Evolutionary conservation across 2,888 invertebrate species (phyloP).

Genomic region (Melolontha melolontha): DNA sequence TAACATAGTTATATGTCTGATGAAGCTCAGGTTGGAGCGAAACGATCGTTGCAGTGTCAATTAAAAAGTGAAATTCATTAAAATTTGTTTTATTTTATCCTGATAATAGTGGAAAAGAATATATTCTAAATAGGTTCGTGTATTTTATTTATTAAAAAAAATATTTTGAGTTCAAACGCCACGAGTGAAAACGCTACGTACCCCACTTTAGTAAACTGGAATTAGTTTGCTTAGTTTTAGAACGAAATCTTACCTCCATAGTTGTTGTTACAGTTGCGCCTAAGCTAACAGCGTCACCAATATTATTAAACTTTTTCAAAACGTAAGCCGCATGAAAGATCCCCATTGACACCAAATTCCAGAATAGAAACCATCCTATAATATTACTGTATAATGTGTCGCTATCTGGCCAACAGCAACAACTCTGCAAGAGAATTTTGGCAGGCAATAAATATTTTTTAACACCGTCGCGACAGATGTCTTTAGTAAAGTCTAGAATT

Average conservation of each 20-base stretch:
- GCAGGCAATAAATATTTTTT: constrained; percentile 27
- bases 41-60: too few species aligned
- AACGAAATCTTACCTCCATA: constrained; percentile 26
- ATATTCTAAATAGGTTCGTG: too few species aligned
- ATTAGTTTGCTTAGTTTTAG: too few species aligned
- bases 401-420: constrained; percentile 37
- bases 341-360: constrained; percentile 28
- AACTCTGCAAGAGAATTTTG: constrained; percentile 32
- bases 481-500: constrained; percentile 27
- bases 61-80: too few species aligned
- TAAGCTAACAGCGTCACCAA: constrained; percentile 19
- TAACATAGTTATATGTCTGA: too few species aligned
- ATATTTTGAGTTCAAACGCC: too few species aligned
- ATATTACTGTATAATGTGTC: not conserved
- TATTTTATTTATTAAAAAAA: too few species aligned
- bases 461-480: constrained; percentile 23
- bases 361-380: constrained; percentile 28
- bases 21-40: too few species aligned
- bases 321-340: constrained; percentile 34
- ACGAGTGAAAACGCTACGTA: too few species aligned
- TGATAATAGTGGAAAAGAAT: too few species aligned
- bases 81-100: too few species aligned
- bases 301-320: constrained; percentile 22
- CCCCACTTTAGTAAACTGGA: too few species aligned
- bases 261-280: constrained; percentile 39